Evolutionary conservation across 2,888 invertebrate genomes (phyloP), one percentile per base, ranked within the genome.

Genomic region (Amphiduros pacificus): DNA sequence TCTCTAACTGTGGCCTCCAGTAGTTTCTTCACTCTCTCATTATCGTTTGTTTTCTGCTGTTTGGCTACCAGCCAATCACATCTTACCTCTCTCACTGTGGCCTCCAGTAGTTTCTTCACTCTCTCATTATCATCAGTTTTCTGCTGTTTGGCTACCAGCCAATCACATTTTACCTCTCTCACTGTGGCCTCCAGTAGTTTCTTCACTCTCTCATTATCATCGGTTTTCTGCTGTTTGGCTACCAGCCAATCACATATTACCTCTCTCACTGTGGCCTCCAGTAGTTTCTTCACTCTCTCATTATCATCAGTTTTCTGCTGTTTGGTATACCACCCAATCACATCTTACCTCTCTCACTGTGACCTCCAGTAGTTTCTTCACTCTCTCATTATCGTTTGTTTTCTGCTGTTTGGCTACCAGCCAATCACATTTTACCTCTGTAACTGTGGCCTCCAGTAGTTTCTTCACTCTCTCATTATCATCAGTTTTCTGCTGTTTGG

Each of bases 131-230:
- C 57, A 28, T 61, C 28, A 59, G 36, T 32, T 59, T 68, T 66
- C 28, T 75, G 69, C 36, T 72, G 64, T 40, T 73, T 71, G 36
- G 62, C 65, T 48, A 73, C 66, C 3, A 62, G n/a, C n/a, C n/a
- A n/a, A n/a, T n/a, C n/a, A n/a, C n/a, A n/a, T n/a, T n/a, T n/a
- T 40, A 57, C 57, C 50, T 57, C 57, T 55, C 74, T 74, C 44
- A 76, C 61, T 65, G 76, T 68, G 62, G 76, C 76, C 67, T 75
- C 74, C 69, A 77, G 72, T 66, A 77, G 76, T 52, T 70, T 74
- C 36, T 69, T 62, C 61, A 76, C 64, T 4, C 36, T 41, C 50
- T 66, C 64, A 40, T 60, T 53, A 17, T 44, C 55, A 9, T 53
- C 28, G 57, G 36, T 32, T 59, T 68, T 66, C 28, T 75, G 69